Percentiles rank a stretch among this genome's conserved stretches.
Conservation (phyloP, 2,888 invertebrate genomes). For the Plagodis dolabraria region DNA sequence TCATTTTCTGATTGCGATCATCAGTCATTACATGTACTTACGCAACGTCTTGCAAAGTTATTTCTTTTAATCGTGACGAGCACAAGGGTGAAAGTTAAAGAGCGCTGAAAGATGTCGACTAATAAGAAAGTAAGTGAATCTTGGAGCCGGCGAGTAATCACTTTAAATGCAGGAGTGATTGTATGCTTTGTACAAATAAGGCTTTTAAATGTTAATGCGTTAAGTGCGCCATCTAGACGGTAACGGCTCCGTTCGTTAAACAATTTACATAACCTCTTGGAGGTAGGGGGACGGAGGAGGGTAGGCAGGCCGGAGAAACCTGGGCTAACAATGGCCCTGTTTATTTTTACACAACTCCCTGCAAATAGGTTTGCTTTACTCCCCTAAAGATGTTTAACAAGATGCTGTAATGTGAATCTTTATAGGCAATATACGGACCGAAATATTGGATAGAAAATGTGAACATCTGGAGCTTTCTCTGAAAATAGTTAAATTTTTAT, state of each 20-base stretch:
- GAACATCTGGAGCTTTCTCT: constrained; percentile 5
- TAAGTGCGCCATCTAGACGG: constrained; percentile 67
- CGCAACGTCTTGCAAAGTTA: too few relatives aligned
- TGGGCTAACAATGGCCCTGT: constrained; percentile 37
- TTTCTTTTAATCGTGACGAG: too few relatives aligned
- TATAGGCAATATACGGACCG: constrained; percentile 33
- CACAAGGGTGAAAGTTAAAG: too few relatives aligned
- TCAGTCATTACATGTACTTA: constrained; percentile 12
- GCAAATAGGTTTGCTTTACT: constrained; percentile 35
- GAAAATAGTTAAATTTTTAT: too few relatives aligned
- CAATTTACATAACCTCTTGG: constrained; percentile 73
- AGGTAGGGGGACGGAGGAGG: constrained; percentile 21
- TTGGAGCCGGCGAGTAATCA: constrained; percentile 56
- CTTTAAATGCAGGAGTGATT: constrained; percentile 75
- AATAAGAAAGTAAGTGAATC: constrained; percentile 30
- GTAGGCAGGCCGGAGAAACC: constrained; percentile 24
- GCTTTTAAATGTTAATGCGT: constrained; percentile 75
- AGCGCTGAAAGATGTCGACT: too few relatives aligned
- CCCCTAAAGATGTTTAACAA: constrained; percentile 40
- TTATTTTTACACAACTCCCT: constrained; percentile 40
- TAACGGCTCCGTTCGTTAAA: constrained; percentile 69
- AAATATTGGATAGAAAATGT: constrained; percentile 27
- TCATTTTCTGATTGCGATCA: constrained; percentile 26
- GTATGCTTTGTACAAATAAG: constrained; percentile 74
- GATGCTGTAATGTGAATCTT: constrained; percentile 32